phyloP scores from a whole-genome alignment of 2,797 vertebrate genomes.

The Neomorphus geoffroyi region DNA sequence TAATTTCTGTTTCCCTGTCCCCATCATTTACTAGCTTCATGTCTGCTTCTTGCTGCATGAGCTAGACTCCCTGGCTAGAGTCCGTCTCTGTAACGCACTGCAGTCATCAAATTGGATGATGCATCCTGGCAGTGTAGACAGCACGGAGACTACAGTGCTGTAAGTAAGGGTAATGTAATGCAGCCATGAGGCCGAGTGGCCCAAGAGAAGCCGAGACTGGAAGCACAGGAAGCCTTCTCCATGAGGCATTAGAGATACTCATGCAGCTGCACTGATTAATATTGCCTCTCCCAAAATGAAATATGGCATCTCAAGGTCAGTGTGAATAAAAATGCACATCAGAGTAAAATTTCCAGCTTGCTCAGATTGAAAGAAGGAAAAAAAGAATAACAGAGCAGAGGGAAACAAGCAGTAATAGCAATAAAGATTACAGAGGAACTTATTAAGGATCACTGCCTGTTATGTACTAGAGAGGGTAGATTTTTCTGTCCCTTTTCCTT shows the following conservation, averaged over 20 bases:
- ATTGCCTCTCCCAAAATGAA: constrained; percentile 45
- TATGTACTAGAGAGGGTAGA: background rate
- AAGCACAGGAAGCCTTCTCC: constrained; percentile 56
- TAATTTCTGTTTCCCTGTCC: background rate
- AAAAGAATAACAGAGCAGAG: background rate
- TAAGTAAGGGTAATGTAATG: constrained; percentile 59
- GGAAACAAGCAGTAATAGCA: background rate
- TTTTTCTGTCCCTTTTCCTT: background rate
- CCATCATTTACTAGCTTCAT: background rate
- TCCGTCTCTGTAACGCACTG: background rate
- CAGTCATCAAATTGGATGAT: constrained; percentile 65
- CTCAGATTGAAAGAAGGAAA: background rate
- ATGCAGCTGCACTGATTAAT: constrained; percentile 38
- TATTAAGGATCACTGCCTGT: background rate
- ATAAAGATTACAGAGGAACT: background rate
- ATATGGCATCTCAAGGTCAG: constrained; percentile 34
- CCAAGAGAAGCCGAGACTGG: constrained; percentile 16
- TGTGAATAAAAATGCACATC: background rate
- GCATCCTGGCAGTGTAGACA: constrained; percentile 55
- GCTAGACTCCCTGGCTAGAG: constrained; percentile 34
- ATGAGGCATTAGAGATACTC: constrained; percentile 57
- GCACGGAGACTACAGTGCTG: background rate
- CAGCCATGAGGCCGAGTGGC: background rate
- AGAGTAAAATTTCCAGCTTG: background rate
- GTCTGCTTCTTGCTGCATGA: background rate